Conservation (phyloP, 2,888 invertebrate species). For the Eupithecia vulgata region DNA sequence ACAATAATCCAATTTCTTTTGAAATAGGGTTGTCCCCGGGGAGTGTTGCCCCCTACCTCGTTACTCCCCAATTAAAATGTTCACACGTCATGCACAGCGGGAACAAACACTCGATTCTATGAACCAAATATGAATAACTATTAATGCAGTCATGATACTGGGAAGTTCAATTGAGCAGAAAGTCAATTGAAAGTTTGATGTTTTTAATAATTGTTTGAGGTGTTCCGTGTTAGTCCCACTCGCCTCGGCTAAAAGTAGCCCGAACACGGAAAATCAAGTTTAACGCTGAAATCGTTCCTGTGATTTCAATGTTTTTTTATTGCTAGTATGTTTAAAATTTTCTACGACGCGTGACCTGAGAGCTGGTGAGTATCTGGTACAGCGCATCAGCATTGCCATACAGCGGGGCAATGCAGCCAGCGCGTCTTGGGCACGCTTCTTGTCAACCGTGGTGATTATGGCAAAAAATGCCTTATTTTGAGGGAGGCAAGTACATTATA, state of each 20-base stretch:
- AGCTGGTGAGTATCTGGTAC: no score
- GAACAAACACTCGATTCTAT: slow-evolving; percentile 52
- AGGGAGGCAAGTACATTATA: no score
- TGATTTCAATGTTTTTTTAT: slow-evolving; percentile 8
- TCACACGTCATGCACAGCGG: slow-evolving; percentile 79
- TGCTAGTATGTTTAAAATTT: no score
- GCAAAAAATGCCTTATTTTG: no score
- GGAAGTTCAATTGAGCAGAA: slow-evolving; percentile 49
- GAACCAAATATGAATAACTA: slow-evolving; percentile 53
- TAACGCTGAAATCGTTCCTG: no score
- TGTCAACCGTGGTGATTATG: no score
- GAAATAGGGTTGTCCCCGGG: slow-evolving; percentile 62
- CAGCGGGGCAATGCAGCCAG: no score
- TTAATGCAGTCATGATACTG: slow-evolving; percentile 50
- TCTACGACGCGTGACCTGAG: no score
- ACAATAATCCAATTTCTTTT: slow-evolving; percentile 29
- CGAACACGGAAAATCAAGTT: no score
- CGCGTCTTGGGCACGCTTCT: no score
- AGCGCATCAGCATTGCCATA: no score
- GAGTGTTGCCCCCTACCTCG: slow-evolving; percentile 40
- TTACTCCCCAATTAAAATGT: slow-evolving; percentile 76
- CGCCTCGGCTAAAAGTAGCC: no score
- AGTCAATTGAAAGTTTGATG: slow-evolving; percentile 46
- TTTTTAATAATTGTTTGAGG: slow-evolving; percentile 26
- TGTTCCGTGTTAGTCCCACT: slow-evolving; percentile 18